Conservation (phyloP, 37 sponge, comb jelly and placozoan species). For the Bolinopsis microptera region DNA sequence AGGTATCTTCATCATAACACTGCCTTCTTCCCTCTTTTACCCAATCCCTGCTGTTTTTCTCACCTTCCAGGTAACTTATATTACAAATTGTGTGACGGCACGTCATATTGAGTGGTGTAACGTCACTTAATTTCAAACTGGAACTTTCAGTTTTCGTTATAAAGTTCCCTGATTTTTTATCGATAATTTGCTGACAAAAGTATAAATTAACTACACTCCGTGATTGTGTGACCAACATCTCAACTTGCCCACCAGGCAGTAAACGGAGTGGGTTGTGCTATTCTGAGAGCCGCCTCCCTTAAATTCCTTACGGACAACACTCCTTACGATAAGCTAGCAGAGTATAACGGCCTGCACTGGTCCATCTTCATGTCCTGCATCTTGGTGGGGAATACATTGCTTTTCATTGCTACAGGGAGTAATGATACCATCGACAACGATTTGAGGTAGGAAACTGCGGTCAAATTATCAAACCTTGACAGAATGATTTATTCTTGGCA, state of each 20-base stretch:
- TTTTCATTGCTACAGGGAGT: slow-evolving; percentile 34
- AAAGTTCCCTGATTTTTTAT: too few species aligned
- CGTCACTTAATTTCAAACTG: too few species aligned
- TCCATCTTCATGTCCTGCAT: slow-evolving; percentile 56
- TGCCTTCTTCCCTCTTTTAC: slow-evolving; percentile 20
- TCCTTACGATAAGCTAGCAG: background rate
- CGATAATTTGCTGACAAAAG: too few species aligned
- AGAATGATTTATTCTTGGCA: too few species aligned
- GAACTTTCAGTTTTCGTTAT: too few species aligned
- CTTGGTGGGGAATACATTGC: slow-evolving; percentile 32
- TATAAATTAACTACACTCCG: too few species aligned
- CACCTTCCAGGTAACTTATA: background rate
- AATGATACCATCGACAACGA: background rate
- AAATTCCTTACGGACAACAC: slow-evolving; percentile 39
- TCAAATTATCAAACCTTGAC: too few species aligned
- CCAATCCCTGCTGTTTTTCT: background rate
- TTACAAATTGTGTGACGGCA: too few species aligned
- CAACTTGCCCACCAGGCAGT: slow-evolving; percentile 44
- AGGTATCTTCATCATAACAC: background rate
- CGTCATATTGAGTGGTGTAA: too few species aligned
- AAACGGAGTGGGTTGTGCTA: slow-evolving; percentile 39
- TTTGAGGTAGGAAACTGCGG: too few species aligned
- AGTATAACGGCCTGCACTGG: slow-evolving; percentile 64
- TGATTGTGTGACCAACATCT: background rate
- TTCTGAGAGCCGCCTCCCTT: slow-evolving; percentile 25